Conservation (phyloP, 23 tunicate genomes). For the Oikopleura vanhoeffeni region DNA sequence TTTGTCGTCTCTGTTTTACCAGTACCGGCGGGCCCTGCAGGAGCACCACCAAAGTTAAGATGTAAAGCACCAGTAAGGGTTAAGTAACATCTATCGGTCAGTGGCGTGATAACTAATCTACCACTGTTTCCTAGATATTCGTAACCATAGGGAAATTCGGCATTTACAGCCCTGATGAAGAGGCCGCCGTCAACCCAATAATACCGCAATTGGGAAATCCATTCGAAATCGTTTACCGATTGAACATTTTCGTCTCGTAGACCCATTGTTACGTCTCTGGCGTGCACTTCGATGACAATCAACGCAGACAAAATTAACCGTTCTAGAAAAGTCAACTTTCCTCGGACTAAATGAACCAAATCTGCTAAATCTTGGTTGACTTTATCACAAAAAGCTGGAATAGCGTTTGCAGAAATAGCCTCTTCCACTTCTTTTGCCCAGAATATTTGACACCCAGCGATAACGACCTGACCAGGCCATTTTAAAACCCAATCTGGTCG, state of each 20-base stretch:
- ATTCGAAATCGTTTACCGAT: constrained; percentile 88
- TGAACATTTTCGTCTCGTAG: constrained; percentile 78
- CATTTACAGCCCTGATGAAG: constrained; percentile 61
- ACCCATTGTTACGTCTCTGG: constrained; percentile 80
- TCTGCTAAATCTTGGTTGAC: constrained; percentile 65
- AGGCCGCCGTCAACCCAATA: constrained; percentile 90
- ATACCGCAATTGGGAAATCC: constrained; percentile 94
- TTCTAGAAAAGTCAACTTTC: constrained; percentile 44
- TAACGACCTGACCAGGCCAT: constrained; percentile 90
- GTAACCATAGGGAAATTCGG: constrained; percentile 86
- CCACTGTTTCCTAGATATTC: constrained; percentile 96
- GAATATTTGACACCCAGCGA: constrained; percentile 92
- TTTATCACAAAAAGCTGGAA: constrained; percentile 65
- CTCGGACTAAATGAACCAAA: constrained; percentile 52
- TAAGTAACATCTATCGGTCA: constrained; percentile 86
- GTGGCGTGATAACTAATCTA: constrained; percentile 84
- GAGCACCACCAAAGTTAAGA: constrained; percentile 94
- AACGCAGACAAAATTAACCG: constrained; percentile 72
- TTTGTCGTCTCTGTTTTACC: constrained; percentile 50
- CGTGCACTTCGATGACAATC: constrained; percentile 86
- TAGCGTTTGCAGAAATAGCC: constrained; percentile 66
- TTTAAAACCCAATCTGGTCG: constrained; percentile 84
- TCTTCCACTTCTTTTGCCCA: constrained; percentile 99
- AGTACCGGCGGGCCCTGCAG: constrained; percentile 99
- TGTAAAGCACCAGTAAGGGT: constrained; percentile 81